Evolutionary conservation across 2,797 vertebrate species (phyloP).

Genomic region (Chloroceryle inda): DNA sequence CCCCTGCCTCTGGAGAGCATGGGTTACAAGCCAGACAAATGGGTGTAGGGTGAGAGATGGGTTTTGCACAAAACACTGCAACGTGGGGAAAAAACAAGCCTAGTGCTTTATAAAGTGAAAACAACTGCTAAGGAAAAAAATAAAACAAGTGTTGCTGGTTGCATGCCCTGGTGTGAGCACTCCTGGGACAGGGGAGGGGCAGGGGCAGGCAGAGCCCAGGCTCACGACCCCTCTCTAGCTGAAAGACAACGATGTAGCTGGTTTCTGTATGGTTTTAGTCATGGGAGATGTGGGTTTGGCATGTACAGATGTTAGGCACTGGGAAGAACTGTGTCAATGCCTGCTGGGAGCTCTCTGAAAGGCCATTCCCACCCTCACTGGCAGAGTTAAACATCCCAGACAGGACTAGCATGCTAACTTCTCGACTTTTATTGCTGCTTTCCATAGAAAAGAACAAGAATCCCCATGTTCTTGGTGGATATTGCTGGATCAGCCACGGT

Average conservation of each 20-base stretch:
- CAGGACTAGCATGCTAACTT: not conserved
- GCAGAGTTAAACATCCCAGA: not conserved
- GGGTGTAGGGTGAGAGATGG: accelerated
- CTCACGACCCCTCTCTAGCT: not conserved
- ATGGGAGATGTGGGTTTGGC: not conserved
- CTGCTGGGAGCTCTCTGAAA: not conserved
- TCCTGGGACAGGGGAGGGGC: not conserved
- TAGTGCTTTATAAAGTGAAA: not conserved
- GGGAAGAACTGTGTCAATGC: accelerated
- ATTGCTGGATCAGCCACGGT: not conserved
- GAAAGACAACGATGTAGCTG: accelerated
- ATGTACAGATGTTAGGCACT: not conserved
- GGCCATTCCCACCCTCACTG: not conserved
- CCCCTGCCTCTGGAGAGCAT: not conserved
- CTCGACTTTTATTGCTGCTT: not conserved
- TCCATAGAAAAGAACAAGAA: not conserved
- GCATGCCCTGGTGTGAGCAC: not conserved
- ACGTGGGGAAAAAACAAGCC: not conserved
- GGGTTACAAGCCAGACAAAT: accelerated
- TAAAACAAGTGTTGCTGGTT: not conserved
- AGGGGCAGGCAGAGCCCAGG: not conserved
- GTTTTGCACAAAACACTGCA: not conserved
- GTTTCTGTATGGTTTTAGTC: not conserved
- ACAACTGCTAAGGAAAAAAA: not conserved
- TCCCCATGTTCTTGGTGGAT: not conserved